Base-by-base conservation (phyloP, 2,113 vertebrate species). In the Phrynocephalus versicolor region DNA sequence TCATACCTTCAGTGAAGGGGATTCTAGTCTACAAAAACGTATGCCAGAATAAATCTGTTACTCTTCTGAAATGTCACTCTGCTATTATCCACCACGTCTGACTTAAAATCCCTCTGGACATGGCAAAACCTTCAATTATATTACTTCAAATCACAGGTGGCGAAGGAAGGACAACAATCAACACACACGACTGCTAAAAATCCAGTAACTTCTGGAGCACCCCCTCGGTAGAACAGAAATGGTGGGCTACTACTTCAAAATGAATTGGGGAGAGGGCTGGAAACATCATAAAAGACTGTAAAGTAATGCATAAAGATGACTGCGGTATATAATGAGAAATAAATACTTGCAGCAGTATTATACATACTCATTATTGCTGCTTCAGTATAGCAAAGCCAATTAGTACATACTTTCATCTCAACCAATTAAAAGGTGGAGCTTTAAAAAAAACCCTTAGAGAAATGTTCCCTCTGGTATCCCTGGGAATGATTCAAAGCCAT, bases 351-450 rank as follows among this genome's bases (percentile, higher is more conserved):
- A 85, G 37, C 19, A 72, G 37, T 57, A n/a, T 60, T 71, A 39
- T 55, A 25, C 37, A 72, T 39, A 39, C 71, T 57, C 12, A 79
- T 45, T 72, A 72, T 33, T 18, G 13, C 15, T 12, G n/a, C 67
- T 58, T 79, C 57, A 73, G 15, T 85, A 73, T 35, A 30, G 41
- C 69, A 85, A 74, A 62, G 37, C 45, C 82, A 83, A 65, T 74
- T 64, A 85, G 39, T n/a, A 79, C 57, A 58, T 60, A 30, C 39
- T 80, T 51, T 70, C 84, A 80, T 73, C 39, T 62, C n/a, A 51
- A 35, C 14, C 41, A 15, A 74, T 64, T 27, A 27, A 80, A 64
- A 64, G 1, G 30, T 35, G 5, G 19, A n/a, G 41, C 19, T 21
- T 67, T 80, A 33, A 39, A 72, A 41, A 18, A 21, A 57, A 60